Evolutionary conservation across 2,113 vertebrate species (phyloP), one percentile per base, ranked within the genome.

Genomic region (Columba livia): DNA sequence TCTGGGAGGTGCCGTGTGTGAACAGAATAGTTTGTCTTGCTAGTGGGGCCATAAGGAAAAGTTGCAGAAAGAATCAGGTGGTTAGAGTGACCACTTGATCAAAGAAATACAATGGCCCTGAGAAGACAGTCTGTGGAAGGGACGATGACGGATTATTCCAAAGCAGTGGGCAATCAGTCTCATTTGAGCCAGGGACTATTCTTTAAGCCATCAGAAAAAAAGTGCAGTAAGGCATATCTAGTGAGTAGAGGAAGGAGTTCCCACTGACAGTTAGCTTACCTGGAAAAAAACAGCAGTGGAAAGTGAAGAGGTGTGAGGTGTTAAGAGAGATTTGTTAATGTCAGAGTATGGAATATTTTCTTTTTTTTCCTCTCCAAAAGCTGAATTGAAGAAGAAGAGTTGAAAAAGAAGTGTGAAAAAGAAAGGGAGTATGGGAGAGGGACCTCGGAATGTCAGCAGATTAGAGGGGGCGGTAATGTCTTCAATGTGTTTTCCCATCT

Each of bases 221-320:
- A 40, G 44, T 61, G 74, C 65, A 74, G 47, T 31, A 54, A 93
- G 58, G 71, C 75, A 38, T 79, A 36, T 80, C 51, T 88, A 31
- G 57, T 78, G 64, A 84, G 64, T 26, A 77, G 32, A 77, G 23
- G 78, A 62, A 78, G 38, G 60, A 66, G 67, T 90, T 91, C 31
- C 58, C 36, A 10, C 62, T 94, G 89, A 91, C 71, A 90, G 85
- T 96, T 96, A 85, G 51, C 74, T 91, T 85, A 79, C 47, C 11
- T 89, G 87, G 66, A 89, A 94, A 87, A 96, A 96, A 82, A 47
- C 62, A 73, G 66, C 47, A 66, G 75, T 85, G 82, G 67, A 91
- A 94, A 88, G 47, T 74, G 81, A 92, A 91, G 93, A 97, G 74
- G 74, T 96, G 67, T 85, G 79, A 96, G 38, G 26, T 64, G 38